Evolutionary conservation across 2,113 vertebrate species (phyloP).

Genomic region (Oenanthe melanoleuca): DNA sequence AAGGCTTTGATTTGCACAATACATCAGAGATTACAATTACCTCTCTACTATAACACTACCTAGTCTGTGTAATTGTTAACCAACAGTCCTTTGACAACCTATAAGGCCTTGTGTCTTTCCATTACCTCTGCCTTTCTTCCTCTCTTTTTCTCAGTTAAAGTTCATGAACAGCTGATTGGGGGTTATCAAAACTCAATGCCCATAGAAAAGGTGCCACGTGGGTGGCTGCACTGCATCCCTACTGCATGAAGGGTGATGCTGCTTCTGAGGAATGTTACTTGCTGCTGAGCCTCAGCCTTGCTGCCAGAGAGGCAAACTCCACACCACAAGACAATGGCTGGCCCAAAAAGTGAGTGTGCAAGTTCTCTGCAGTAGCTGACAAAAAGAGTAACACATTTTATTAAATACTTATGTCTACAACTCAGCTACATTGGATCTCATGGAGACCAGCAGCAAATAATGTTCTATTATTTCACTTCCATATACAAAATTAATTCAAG

Average conservation of each 20-base stretch:
- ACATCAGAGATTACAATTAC: neutral
- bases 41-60: neutral
- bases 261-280: neutral
- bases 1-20: neutral
- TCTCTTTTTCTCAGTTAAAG: neutral
- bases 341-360: fast-evolving
- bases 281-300: neutral
- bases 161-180: neutral
- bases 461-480: neutral
- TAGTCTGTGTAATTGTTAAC: neutral
- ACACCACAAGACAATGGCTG: neutral
- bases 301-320: neutral
- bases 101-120: neutral
- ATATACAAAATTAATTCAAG: conserved; percentile 49
- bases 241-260: fast-evolving
- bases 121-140: neutral
- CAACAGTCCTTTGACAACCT: neutral
- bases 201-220: neutral
- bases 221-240: neutral
- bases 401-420: neutral
- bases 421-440: neutral
- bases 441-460: neutral
- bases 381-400: neutral
- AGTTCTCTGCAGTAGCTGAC: neutral
- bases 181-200: neutral